Percentiles rank a stretch among this genome's conserved stretches.
These are phyloP conservation scores for Erebia palarica DNA, from an alignment of 2,888 invertebrate genomes.

Conservation along the genomic window DNA sequence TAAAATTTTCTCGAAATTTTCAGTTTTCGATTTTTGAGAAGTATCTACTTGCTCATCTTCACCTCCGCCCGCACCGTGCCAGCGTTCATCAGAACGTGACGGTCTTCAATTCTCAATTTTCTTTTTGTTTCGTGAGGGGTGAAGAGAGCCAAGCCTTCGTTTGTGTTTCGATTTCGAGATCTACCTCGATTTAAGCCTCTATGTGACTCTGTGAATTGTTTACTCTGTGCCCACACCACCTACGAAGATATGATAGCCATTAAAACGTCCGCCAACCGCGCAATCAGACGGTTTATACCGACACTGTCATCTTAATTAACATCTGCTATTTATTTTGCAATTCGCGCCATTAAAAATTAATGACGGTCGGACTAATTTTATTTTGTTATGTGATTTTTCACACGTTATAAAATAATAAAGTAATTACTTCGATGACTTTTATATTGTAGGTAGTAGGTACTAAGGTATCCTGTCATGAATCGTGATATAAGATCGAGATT, in stretches of 20 bases:
- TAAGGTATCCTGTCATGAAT: background rate
- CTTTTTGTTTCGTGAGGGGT: too few relatives aligned
- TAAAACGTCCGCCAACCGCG: constrained; percentile 65
- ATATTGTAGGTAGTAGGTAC: background rate
- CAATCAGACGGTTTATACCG: constrained; percentile 65
- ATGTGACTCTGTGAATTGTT: background rate
- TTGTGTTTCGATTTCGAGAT: too few relatives aligned
- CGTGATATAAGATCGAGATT: background rate
- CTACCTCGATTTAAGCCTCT: too few relatives aligned
- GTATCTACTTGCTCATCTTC: too few relatives aligned
- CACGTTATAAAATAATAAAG: constrained; percentile 6
- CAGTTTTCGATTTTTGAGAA: too few relatives aligned
- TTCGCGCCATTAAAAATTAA: constrained; percentile 34
- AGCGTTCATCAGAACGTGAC: too few relatives aligned
- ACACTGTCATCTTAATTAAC: constrained; percentile 74
- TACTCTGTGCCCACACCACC: constrained; percentile 49
- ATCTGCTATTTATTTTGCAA: constrained; percentile 58
- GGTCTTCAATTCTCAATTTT: too few relatives aligned
- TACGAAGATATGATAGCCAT: constrained; percentile 67
- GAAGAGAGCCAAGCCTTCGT: too few relatives aligned
- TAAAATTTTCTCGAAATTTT: too few relatives aligned
- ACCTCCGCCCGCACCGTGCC: too few relatives aligned
- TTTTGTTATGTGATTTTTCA: constrained; percentile 17
- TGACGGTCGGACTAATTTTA: constrained; percentile 21
- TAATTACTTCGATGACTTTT: constrained; percentile 1